A percentile compares a stretch with the other conserved stretches of the same genome.
Conservation (phyloP, 2,888 invertebrate genomes). For the Pseudanteris insignis region DNA sequence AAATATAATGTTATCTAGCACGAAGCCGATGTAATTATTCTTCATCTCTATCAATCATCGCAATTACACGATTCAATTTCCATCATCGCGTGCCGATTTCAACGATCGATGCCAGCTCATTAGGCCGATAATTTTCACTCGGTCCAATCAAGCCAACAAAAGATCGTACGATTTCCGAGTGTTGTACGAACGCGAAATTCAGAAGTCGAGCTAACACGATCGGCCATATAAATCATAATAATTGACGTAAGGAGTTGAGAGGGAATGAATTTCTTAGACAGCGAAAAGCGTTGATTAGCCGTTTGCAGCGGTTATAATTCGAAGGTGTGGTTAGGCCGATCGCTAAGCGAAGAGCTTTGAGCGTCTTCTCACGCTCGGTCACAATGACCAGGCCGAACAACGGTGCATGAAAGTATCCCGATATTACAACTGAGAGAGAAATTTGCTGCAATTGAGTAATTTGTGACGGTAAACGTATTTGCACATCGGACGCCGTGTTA, state of each 20-base stretch:
- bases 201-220: slow-evolving; percentile 2
- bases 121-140: slow-evolving; percentile 11
- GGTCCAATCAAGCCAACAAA: slow-evolving; percentile 10
- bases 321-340: slow-evolving; percentile 35
- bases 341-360: slow-evolving; percentile 9
- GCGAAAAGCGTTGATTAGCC: slow-evolving; percentile 13
- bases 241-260: slow-evolving; percentile 18
- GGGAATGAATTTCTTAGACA: slow-evolving; percentile 13
- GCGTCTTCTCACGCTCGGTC: slow-evolving; percentile 44
- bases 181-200: slow-evolving; percentile 6
- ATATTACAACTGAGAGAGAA: too few relatives aligned
- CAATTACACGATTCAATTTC: slow-evolving; percentile 17
- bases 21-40: background rate
- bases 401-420: too few relatives aligned
- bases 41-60: too few relatives aligned
- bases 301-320: slow-evolving; percentile 1
- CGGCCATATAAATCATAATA: slow-evolving; percentile 24
- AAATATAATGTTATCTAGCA: slow-evolving; percentile 17
- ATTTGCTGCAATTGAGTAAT: too few relatives aligned
- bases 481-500: too few relatives aligned
- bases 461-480: too few relatives aligned
- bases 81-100: slow-evolving; percentile 10
- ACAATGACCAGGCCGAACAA: slow-evolving; percentile 26
- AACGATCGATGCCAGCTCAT: slow-evolving; percentile 11
- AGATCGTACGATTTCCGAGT: too few relatives aligned